Evolutionary conservation across 2,888 invertebrate species (phyloP).

Genomic region (Corythucha ciliata): DNA sequence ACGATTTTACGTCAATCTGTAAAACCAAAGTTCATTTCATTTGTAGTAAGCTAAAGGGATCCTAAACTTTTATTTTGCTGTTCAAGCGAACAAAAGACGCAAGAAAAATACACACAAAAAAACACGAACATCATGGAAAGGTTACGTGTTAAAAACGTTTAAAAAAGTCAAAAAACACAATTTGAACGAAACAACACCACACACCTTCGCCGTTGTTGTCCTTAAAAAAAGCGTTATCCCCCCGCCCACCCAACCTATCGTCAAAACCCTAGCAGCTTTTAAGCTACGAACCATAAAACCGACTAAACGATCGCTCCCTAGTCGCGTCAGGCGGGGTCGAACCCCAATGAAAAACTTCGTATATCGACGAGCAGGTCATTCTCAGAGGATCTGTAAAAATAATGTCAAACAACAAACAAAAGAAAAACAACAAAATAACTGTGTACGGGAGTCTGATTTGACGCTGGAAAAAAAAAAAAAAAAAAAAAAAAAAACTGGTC

Average conservation of each 20-base stretch:
- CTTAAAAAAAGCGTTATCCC: neutral
- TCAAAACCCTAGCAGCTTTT: conserved; percentile 3
- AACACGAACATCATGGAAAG: neutral
- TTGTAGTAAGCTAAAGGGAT: neutral
- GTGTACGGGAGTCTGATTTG: no score
- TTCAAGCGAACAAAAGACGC: neutral
- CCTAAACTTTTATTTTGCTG: neutral
- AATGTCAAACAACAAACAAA: no score
- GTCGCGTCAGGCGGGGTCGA: conserved; percentile 43
- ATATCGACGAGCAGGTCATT: conserved; percentile 62
- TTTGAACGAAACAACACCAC: neutral
- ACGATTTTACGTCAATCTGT: no score
- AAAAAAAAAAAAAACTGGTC: no score
- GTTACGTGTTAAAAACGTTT: neutral
- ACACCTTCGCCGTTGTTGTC: no score
- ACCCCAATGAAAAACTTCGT: conserved; percentile 63
- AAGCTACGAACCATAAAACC: conserved; percentile 20
- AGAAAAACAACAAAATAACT: neutral
- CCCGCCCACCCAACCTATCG: neutral
- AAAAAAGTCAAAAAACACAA: neutral
- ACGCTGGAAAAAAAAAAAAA: no score
- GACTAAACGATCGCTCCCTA: conserved; percentile 23
- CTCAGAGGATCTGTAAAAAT: conserved; percentile 50
- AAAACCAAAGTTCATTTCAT: conserved; percentile 1
- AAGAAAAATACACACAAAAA: neutral